Conservation (phyloP, 1,140 invertebrate genomes). For the Vanessa tameamea region DNA sequence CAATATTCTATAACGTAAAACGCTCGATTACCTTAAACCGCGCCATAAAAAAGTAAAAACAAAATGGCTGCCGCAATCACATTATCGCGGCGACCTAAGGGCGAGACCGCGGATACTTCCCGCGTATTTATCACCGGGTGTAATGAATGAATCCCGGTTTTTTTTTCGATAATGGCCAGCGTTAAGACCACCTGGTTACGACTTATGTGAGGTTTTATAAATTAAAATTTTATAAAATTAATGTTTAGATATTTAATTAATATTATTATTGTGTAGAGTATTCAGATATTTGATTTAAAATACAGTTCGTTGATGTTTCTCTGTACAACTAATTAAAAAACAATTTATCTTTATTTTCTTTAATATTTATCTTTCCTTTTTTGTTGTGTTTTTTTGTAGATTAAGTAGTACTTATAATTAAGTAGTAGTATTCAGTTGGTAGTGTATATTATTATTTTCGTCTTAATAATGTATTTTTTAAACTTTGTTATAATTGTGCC, state of each 20-base stretch:
- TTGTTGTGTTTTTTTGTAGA: no score
- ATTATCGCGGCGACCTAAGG: conserved; percentile 39
- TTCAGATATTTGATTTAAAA: no score
- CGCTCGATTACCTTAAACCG: conserved; percentile 23
- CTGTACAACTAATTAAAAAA: no score
- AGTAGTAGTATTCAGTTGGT: no score
- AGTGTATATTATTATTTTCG: no score
- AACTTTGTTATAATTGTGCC: no score
- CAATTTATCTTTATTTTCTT: no score
- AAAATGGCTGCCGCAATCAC: conserved; percentile 42
- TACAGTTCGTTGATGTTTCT: no score
- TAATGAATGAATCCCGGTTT: conserved; percentile 44
- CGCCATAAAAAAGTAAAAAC: conserved; percentile 29
- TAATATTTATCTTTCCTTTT: no score
- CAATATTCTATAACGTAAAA: neutral
- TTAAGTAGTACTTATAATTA: no score
- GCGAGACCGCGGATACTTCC: conserved; percentile 40
- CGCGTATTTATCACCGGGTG: conserved; percentile 42
- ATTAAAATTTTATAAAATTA: neutral
- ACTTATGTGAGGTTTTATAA: conserved; percentile 1
- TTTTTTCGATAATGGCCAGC: conserved; percentile 43
- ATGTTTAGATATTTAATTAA: neutral
- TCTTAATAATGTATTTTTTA: no score
- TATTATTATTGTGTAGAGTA: neutral
- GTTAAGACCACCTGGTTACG: conserved; percentile 38